Evolutionary conservation across 2,113 vertebrate species (phyloP), one percentile per base, ranked within the genome.

Genomic region (Hiodon tergisus): DNA sequence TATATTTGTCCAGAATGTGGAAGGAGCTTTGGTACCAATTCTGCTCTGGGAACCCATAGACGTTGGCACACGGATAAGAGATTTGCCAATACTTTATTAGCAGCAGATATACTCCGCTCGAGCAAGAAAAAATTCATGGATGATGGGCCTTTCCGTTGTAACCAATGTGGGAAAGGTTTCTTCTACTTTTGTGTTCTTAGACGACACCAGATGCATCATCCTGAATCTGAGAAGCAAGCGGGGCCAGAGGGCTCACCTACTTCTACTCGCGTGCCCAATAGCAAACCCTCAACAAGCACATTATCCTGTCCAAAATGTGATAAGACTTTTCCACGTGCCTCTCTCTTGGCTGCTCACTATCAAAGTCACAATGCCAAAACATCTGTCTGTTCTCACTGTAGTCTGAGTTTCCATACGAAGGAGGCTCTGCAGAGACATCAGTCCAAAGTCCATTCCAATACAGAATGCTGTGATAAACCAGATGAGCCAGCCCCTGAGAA

Each of bases 1-100:
- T 90, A 90, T 79, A 78, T 77, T 53, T 92, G 91, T 77, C 63
- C 77, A 3, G 90, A 91, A 47, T 92, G 91, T 73, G 91, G 90
- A 3, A 86, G 89, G 62, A 74, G 81, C 31, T 91, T 92, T 77
- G 76, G 80, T 53, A 84, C 87, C 6, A 91, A 90, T 78, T 85
- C 89, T 0, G 89, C 90, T 7, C 89, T 92, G 0, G 86, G 90
- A 11, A 88, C 87, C 55, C 91, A 91, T 75, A 88, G 80, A 78
- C 78, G 89, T 75, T 91, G 89, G 89, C 90, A 92, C 78, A 85
- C 76, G 71, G 87, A 88, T 9, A 87, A 89, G 77, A 88, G 81
- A 63, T 78, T 78, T 31, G 82, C 85, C 50, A 8, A 5, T 3
- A 82, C 75, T 65, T 61, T 80, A 2, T 83, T 83, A 81, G 86